Conservation (phyloP, 2,888 invertebrate species). For the Pherbina coryleti region DNA sequence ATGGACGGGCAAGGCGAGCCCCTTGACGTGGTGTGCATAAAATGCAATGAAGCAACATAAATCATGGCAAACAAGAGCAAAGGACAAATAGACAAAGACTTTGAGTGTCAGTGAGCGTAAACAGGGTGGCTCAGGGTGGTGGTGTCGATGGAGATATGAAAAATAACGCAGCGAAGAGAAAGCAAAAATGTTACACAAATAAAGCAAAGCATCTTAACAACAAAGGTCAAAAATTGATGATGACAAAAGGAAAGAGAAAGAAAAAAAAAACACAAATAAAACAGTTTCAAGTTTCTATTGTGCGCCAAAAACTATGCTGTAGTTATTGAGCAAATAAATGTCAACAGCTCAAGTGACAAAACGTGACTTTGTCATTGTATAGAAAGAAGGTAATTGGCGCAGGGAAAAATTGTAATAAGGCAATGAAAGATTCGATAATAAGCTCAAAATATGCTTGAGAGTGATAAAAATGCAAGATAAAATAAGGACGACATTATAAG, state of each 20-base stretch:
- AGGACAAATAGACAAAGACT: neutral
- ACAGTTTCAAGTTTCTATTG: neutral
- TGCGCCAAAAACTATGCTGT: slow-evolving; percentile 2
- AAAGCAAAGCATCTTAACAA: neutral
- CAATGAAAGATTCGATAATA: neutral
- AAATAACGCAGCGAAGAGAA: neutral
- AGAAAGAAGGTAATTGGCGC: neutral
- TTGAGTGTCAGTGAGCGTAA: neutral
- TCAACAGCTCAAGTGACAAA: neutral
- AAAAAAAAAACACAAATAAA: no score
- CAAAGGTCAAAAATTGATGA: neutral
- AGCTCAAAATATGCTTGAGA: neutral
- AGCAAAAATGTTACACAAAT: neutral
- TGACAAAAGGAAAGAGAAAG: neutral
- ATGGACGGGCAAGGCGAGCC: neutral
- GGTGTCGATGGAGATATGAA: neutral
- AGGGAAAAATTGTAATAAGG: neutral
- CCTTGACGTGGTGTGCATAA: neutral
- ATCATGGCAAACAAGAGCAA: slow-evolving; percentile 14
- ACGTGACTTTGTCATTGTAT: neutral
- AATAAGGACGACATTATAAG: neutral
- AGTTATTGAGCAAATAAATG: neutral
- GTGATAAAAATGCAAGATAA: neutral
- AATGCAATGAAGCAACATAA: neutral
- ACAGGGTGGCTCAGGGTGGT: neutral